Conservation (phyloP, 2,113 vertebrate genomes). For the Dicaeum eximium region DNA sequence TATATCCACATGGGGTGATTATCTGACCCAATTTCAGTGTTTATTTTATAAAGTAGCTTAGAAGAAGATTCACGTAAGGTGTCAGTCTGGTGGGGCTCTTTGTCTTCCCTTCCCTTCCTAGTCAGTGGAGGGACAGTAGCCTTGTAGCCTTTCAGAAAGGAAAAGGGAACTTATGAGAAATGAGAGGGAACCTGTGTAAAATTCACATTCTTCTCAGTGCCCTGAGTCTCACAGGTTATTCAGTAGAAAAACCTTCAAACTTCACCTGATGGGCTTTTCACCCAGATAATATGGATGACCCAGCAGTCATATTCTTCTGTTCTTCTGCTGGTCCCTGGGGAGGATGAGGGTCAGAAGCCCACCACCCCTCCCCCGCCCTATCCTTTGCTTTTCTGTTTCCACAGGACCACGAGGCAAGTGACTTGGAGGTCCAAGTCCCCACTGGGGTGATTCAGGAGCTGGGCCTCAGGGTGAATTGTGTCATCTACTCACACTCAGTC, state of each 20-base stretch:
- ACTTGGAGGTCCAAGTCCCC: not conserved
- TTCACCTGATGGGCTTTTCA: not conserved
- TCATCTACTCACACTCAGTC: not conserved
- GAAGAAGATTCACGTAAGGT: not conserved
- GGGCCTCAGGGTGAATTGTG: rapidly evolving
- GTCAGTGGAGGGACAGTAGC: not conserved
- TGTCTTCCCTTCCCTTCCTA: not conserved
- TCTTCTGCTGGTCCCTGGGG: not conserved
- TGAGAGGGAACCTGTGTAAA: not conserved
- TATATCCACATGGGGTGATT: not conserved
- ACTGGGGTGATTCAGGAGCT: too few relatives aligned
- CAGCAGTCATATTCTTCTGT: not conserved
- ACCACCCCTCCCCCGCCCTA: not conserved
- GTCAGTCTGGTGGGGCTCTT: not conserved
- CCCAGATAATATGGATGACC: rapidly evolving
- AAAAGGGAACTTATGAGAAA: not conserved
- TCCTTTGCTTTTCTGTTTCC: not conserved
- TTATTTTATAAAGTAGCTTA: not conserved
- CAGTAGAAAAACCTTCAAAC: not conserved
- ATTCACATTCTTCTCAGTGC: not conserved
- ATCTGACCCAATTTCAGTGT: not conserved
- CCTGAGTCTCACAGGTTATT: not conserved
- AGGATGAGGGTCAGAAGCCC: not conserved
- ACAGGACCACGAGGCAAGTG: not conserved
- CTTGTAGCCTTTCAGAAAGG: not conserved